Base-by-base conservation (phyloP, 2,888 invertebrate species). In the Philaethria dido region DNA sequence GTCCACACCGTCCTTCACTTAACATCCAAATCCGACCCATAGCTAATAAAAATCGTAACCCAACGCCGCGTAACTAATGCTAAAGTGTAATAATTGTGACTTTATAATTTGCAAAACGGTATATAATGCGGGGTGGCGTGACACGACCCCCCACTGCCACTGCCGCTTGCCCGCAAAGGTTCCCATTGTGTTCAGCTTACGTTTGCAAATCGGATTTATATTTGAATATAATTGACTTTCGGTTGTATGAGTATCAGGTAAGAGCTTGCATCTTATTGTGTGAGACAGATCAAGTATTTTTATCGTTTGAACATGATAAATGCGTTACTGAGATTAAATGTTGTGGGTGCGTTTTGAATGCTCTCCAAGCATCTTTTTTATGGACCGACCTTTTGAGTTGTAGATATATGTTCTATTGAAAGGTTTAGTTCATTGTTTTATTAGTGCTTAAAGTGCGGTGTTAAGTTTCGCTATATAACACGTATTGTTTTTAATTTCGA, bases 191-290 rank as follows among this genome's bases (percentile, higher is more conserved):
- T 84, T 75, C 74, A 79, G 82, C 89, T 92, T 92, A 92, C 85
- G 86, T 89, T 90, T 82, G 91, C 92, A 91, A 92, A 92, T 92
- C 92, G 89, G 92, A 91, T 92, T 92, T 91, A 88, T 90, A 92
- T 92, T 92, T 91, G 91, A 92, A 92, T 92, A 92, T 92, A 92
- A 92, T 92, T 90, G 92, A 92, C 88, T 91, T 88, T 87, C 86
- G 85, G 88, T 83, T 87, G 80, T 84, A n/a, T n/a, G n/a, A n/a
- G 80, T 82, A 86, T 89, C 91, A 86, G 89, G 90, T 89, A 89
- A 80, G 83, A 78, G 84, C 83, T 81, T 83, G 87, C 85, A 82
- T 78, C 82, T 82, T 83, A 88, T 92, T 92, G 92, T 92, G 80
- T 86, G 76, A 80, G 85, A 78, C 86, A 86, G 86, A 89, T 87